phyloP scores from a whole-genome alignment of 2,113 vertebrate genomes.

The Vimba vimba region DNA sequence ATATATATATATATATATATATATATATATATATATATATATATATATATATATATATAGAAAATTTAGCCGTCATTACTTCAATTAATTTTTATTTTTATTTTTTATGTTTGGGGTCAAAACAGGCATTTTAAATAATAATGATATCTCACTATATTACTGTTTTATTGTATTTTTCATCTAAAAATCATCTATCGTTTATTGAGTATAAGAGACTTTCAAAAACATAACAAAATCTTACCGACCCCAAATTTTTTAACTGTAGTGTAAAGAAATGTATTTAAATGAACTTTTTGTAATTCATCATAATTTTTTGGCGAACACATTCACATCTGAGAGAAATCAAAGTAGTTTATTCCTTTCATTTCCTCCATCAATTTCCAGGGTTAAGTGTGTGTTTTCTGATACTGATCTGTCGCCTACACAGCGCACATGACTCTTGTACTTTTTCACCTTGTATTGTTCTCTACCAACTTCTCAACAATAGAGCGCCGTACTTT shows the following conservation, averaged over 20 bases:
- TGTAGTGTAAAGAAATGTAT: background rate
- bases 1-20: too few relatives aligned
- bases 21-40: too few relatives aligned
- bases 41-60: too few relatives aligned
- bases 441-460: constrained; percentile 45
- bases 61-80: background rate
- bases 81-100: too few relatives aligned
- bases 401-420: constrained; percentile 41
- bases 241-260: background rate
- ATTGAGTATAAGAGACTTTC: too few relatives aligned
- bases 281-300: background rate
- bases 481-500: constrained; percentile 7
- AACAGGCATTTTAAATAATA: background rate
- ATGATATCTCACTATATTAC: background rate
- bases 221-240: background rate
- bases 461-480: constrained; percentile 21
- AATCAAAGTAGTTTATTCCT: background rate
- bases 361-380: constrained; percentile 8
- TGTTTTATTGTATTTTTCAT: background rate
- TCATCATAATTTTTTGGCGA: background rate
- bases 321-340: background rate
- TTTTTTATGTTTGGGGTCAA: background rate
- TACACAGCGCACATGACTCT: constrained; percentile 38
- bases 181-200: background rate
- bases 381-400: background rate